These are phyloP conservation scores for Apus apus DNA, from an alignment of 2,113 vertebrate species.

Conservation along the genomic window DNA sequence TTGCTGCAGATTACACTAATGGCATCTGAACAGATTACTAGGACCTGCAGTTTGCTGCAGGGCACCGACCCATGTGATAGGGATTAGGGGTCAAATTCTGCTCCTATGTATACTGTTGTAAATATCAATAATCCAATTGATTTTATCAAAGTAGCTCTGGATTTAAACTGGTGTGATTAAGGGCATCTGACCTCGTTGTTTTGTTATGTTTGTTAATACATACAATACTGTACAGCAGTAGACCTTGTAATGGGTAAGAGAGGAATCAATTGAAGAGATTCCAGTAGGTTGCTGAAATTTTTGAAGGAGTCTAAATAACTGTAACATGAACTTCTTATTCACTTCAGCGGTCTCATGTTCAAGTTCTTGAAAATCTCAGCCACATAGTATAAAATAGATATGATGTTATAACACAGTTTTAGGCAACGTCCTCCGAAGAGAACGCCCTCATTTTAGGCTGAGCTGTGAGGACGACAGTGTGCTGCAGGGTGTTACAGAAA, in stretches of 20 bases:
- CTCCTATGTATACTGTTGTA: neutral
- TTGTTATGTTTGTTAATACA: conserved; percentile 37
- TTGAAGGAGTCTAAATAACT: neutral
- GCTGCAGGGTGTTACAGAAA: neutral
- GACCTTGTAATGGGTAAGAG: neutral
- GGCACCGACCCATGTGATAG: neutral
- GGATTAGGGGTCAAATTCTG: conserved; percentile 44
- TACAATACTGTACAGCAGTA: neutral
- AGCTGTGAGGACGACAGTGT: neutral
- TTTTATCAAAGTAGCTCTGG: conserved; percentile 34
- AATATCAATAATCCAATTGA: conserved; percentile 41
- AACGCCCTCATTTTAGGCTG: neutral
- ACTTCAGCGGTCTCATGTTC: neutral
- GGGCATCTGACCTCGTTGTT: neutral
- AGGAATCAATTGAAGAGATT: neutral
- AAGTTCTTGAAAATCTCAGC: neutral
- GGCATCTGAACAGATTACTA: neutral
- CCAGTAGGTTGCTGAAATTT: neutral
- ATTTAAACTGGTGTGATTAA: conserved; percentile 53
- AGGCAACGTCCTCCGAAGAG: neutral
- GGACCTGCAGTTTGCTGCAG: conserved; percentile 15
- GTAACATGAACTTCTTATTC: neutral
- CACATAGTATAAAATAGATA: neutral
- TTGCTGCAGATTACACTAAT: neutral
- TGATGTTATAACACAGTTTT: neutral